Evolutionary conservation across 2,113 vertebrate species (phyloP).

Genomic region (Alouatta palliata): DNA sequence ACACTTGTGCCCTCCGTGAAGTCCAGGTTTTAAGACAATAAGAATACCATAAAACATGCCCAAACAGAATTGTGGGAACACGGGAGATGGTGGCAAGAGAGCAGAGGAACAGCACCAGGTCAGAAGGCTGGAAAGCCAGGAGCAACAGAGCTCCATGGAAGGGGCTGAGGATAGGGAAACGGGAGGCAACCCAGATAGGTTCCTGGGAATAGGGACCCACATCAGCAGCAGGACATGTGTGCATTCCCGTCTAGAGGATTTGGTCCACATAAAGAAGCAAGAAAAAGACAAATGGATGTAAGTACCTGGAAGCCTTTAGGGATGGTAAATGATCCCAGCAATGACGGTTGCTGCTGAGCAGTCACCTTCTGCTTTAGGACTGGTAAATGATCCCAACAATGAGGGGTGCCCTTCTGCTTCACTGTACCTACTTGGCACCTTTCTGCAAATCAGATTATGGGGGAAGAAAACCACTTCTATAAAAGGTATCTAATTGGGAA

Average conservation of each 20-base stretch:
- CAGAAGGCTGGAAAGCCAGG: neutral
- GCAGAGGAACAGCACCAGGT: neutral
- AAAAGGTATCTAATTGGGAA: conserved; percentile 11
- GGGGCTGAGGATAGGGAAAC: accelerated
- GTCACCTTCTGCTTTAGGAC: neutral
- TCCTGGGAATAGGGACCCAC: too few relatives aligned
- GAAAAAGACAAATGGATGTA: neutral
- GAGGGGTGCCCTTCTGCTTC: neutral
- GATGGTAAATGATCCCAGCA: neutral
- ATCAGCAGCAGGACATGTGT: accelerated
- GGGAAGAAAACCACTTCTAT: conserved; percentile 23
- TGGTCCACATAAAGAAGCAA: neutral
- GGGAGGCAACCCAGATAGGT: too few relatives aligned
- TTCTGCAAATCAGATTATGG: conserved; percentile 49
- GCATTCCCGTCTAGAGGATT: neutral
- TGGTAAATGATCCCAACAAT: neutral
- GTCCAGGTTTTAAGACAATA: neutral
- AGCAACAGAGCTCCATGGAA: accelerated
- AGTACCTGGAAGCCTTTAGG: neutral
- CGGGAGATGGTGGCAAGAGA: neutral
- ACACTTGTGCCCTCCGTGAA: neutral
- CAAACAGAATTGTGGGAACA: neutral
- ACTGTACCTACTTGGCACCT: neutral
- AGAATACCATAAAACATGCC: too few relatives aligned
- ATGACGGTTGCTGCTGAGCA: neutral